Base-by-base conservation (phyloP, 2,888 invertebrate genomes). In the Amblyteles armatorius region DNA sequence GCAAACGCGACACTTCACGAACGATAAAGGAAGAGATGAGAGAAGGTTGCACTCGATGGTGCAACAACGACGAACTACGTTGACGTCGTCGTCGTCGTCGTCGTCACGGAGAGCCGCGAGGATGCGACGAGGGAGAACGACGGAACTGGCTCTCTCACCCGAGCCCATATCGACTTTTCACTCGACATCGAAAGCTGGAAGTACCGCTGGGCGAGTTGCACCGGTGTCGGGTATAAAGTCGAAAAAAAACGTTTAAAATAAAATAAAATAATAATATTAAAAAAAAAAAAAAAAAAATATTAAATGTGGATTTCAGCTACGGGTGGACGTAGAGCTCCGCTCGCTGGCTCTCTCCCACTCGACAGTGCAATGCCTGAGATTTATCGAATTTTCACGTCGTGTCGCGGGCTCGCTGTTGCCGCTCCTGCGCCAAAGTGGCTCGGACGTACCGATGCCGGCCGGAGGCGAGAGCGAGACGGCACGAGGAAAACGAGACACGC, bases 321-420 rank as follows among this genome's bases (percentile, higher is more conserved):
- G 40, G 44, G 33, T 40, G 60, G 40, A 67, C 36, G 11, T 1
- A 29, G 26, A 60, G 60, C 26, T 36, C 36, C 16, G 22, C 50
- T 65, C 19, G 11, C 76, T 69, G 5, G 6, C 60, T 76, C 72
- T 71, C 57, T 76, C 50, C 52, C 29, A 68, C 79, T 67, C 79
- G 33, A 63, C 72, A 44, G 33, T 67, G 55, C 76, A 71, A 40
- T 68, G n/a, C 73, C 60, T 50, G 63, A 77, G 85, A 82, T 82
- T 85, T 85, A 85, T 85, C 82, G 79, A 85, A 85, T 82, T 77
- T 85, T 82, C 85, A 77, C 82, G 57, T 85, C 79, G 79, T 26
- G 79, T 52, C 72, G 82, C 44, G 33, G 50, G 44, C 44, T 29
- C 44, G 68, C 16, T n/a, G n/a, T 33, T 50, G 16, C 50, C n/a